Conservation (phyloP, 1,140 invertebrate species). For the Trypoxylus dichotomus region DNA sequence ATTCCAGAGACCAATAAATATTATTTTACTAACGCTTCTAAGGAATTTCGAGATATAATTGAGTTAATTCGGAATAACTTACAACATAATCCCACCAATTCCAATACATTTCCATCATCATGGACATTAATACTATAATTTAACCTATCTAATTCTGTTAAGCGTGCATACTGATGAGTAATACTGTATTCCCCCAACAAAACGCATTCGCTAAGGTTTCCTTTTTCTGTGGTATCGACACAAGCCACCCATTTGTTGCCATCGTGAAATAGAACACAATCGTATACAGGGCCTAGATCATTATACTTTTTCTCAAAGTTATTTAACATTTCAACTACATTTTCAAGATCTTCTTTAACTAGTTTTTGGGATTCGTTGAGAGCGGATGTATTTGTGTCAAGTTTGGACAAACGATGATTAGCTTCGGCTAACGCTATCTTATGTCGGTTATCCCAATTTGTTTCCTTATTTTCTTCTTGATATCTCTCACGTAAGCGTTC, state of each 20-base stretch:
- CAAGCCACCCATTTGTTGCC: slow-evolving; percentile 81
- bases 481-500: slow-evolving; percentile 80
- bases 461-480: slow-evolving; percentile 79
- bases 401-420: slow-evolving; percentile 70
- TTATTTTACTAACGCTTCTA: background rate
- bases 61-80: slow-evolving; percentile 57
- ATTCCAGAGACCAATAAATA: background rate
- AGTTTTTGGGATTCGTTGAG: slow-evolving; percentile 75
- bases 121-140: slow-evolving; percentile 93
- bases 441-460: slow-evolving; percentile 82
- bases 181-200: slow-evolving; percentile 83
- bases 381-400: slow-evolving; percentile 58
- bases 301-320: slow-evolving; percentile 82
- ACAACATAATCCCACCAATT: slow-evolving; percentile 94
- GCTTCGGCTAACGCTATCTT: slow-evolving; percentile 78
- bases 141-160: slow-evolving; percentile 78
- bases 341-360: slow-evolving; percentile 87
- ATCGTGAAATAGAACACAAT: slow-evolving; percentile 92
- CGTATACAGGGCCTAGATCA: slow-evolving; percentile 87
- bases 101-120: slow-evolving; percentile 87
- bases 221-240: slow-evolving; percentile 83
- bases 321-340: slow-evolving; percentile 80
- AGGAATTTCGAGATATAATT: too few relatives aligned
- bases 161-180: slow-evolving; percentile 77
- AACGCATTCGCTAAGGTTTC: slow-evolving; percentile 74